Evolutionary conservation across 2,797 vertebrate genomes (phyloP), one percentile per base, ranked within the genome.

Genomic region (Pangasius krempfi): DNA sequence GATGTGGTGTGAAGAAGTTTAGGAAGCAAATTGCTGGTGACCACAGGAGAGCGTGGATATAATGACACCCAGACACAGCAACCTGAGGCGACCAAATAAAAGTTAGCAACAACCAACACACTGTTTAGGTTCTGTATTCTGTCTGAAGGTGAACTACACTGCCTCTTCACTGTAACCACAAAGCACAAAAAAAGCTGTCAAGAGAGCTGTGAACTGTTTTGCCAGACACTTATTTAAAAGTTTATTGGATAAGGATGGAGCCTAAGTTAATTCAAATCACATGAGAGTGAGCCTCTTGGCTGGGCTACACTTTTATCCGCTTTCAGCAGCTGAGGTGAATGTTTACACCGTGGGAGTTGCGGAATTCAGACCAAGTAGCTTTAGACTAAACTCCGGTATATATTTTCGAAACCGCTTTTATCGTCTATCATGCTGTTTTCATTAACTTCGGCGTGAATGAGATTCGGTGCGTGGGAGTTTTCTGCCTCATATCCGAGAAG

Each of bases 401-500:
- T 60, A 44, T 62, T 85, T 79, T 64, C 22, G 73, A 83, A 87
- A 90, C 44, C 20, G 47, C 81, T 66, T 84, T 30, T 66, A 66
- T 50, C 18, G 30, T 70, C 64, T 30, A 52, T 62, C 86, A 79
- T 66, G 40, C 37, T 14, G 76, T 86, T 89, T 60, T 86, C 64
- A 89, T 87, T 89, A 87, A 80, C n/a, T 75, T 78, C 83, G 68
- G 84, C 62, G 80, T 80, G 66, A 91, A 86, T 78, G 89, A 88
- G 84, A 89, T 79, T 50, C 84, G 84, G 86, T 92, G 89, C 33
- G 86, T 91, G 91, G 90, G 89, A 91, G 91, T 91, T 90, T 83
- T 88, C 84, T 85, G 62, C 88, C 81, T 91, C 91, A 91, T 72
- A 90, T 91, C 90, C 89, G 89, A 92, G 91, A 92, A 92, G 89